Evolutionary conservation across 2,113 vertebrate genomes (phyloP).

Genomic region (Channa argus): DNA sequence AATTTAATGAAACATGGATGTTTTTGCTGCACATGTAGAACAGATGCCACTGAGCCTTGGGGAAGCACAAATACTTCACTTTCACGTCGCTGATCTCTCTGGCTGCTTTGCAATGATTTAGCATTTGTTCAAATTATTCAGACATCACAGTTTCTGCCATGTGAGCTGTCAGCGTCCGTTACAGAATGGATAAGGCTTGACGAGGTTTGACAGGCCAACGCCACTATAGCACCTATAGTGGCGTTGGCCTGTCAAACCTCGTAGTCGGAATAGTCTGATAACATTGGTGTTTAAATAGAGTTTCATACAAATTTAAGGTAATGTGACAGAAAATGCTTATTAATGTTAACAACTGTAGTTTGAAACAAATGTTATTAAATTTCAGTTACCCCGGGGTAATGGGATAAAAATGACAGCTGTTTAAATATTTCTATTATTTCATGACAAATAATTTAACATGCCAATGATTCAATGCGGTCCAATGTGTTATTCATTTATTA

Average conservation of each 20-base stretch:
- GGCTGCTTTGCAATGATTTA: slow-evolving; percentile 78
- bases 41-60: slow-evolving; percentile 79
- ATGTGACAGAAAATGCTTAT: background rate
- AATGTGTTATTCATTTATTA: slow-evolving; percentile 40
- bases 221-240: background rate
- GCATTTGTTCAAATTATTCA: slow-evolving; percentile 78
- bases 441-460: slow-evolving; percentile 22
- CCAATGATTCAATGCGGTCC: slow-evolving; percentile 5
- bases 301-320: slow-evolving; percentile 1
- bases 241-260: too few relatives aligned
- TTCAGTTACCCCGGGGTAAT: background rate
- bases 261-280: slow-evolving; percentile 1
- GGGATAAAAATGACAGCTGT: background rate
- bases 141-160: slow-evolving; percentile 73
- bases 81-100: slow-evolving; percentile 67
- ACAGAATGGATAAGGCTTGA: slow-evolving; percentile 35
- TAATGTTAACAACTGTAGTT: background rate
- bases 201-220: slow-evolving; percentile 38
- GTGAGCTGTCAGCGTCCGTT: slow-evolving; percentile 72
- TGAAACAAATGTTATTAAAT: background rate
- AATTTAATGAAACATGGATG: slow-evolving; percentile 73
- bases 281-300: background rate
- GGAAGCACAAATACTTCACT: slow-evolving; percentile 74
- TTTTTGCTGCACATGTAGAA: slow-evolving; percentile 75
- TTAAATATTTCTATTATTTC: slow-evolving; percentile 7